Conservation (phyloP, 2,797 vertebrate species). For the Alfaro cultratus region DNA sequence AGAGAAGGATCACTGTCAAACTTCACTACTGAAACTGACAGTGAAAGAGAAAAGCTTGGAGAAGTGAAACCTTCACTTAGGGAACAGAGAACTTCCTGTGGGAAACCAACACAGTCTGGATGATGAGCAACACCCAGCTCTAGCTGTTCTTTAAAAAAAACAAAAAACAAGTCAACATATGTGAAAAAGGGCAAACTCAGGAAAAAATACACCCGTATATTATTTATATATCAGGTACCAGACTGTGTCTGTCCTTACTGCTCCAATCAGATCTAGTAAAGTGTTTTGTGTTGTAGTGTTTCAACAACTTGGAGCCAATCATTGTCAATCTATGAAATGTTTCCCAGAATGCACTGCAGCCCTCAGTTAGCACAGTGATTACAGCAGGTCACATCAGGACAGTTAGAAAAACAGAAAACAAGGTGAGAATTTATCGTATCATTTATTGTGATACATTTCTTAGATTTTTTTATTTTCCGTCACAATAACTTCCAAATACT, state of each 20-base stretch:
- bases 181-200: not conserved
- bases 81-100: not conserved
- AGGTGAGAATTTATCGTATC: not conserved
- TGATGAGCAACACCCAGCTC: not conserved
- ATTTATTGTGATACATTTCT: too few species aligned
- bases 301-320: not conserved
- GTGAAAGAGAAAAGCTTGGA: not conserved
- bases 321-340: not conserved
- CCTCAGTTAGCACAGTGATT: not conserved
- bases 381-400: not conserved
- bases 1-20: not conserved
- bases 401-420: not conserved
- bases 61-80: constrained; percentile 10
- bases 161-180: not conserved
- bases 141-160: not conserved
- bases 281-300: not conserved
- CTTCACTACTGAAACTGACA: not conserved
- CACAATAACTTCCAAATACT: too few species aligned
- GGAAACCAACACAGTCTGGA: not conserved
- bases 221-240: not conserved
- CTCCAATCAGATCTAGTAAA: too few species aligned
- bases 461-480: too few species aligned
- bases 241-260: not conserved
- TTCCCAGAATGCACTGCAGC: not conserved
- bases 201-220: not conserved